phyloP scores from a whole-genome alignment of 2,113 vertebrate genomes.

The Larimichthys polyactis region DNA sequence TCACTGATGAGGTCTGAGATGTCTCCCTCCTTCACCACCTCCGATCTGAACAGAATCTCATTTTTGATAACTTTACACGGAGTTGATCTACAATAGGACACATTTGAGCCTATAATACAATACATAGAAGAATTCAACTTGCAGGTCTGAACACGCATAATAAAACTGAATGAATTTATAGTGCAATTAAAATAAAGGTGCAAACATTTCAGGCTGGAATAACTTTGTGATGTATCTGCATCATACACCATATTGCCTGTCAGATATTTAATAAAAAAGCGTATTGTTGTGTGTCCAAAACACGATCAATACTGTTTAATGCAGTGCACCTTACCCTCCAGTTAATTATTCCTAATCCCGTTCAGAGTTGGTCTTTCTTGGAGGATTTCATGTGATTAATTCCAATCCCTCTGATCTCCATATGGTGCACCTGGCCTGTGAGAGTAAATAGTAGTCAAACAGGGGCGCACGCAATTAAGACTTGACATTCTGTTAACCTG shows the following conservation, averaged over 20 bases:
- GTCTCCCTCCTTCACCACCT: too few relatives aligned
- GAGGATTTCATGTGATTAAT: slow-evolving; percentile 73
- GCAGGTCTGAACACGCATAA: neutral
- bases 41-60: neutral
- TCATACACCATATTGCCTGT: too few relatives aligned
- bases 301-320: neutral
- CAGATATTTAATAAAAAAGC: slow-evolving; percentile 12
- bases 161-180: neutral
- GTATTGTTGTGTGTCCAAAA: neutral
- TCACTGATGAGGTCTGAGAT: too few relatives aligned
- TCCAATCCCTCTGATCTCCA: slow-evolving; percentile 73
- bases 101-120: neutral
- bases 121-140: neutral
- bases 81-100: neutral
- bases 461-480: slow-evolving; percentile 31
- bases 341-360: slow-evolving; percentile 43
- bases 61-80: neutral
- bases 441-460: slow-evolving; percentile 47
- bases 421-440: slow-evolving; percentile 65
- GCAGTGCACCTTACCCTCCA: slow-evolving; percentile 2
- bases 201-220: too few relatives aligned
- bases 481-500: slow-evolving; percentile 1
- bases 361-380: slow-evolving; percentile 44
- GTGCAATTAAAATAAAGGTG: neutral
- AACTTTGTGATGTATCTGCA: too few relatives aligned